phyloP scores from a whole-genome alignment of 2,113 vertebrate species.

The Pteronura brasiliensis region DNA sequence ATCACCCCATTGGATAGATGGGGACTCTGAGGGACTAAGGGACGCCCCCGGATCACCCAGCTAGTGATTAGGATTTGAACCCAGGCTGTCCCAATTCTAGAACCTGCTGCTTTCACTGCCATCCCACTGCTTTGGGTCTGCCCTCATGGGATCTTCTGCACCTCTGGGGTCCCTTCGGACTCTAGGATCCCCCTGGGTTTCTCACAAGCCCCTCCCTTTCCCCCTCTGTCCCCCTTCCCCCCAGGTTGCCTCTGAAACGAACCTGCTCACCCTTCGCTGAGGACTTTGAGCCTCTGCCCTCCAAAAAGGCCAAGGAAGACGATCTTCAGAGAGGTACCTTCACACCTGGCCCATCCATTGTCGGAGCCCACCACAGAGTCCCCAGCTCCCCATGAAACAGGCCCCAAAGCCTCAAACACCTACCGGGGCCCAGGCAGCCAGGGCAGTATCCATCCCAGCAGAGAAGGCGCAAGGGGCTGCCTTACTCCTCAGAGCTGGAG shows the following conservation, averaged over 20 bases:
- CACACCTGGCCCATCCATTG: fast-evolving
- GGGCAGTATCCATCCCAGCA: fast-evolving
- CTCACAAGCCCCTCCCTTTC: neutral
- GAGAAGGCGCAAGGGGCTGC: neutral
- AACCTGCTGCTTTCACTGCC: neutral
- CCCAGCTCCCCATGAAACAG: neutral
- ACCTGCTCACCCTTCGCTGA: slow-evolving; percentile 85
- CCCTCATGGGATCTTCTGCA: neutral
- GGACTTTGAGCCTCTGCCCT: slow-evolving; percentile 80
- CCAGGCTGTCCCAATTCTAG: neutral
- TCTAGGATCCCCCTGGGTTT: neutral
- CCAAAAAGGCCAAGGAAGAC: slow-evolving; percentile 88
- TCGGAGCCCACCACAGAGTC: neutral
- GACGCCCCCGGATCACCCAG: neutral
- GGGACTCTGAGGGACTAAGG: neutral
- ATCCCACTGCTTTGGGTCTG: neutral
- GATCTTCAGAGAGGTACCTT: slow-evolving; percentile 91
- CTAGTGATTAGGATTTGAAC: neutral
- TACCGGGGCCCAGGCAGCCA: neutral
- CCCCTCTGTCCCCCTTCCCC: neutral
- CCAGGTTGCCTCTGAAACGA: slow-evolving; percentile 89
- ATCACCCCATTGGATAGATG: neutral
- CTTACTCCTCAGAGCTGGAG: neutral
- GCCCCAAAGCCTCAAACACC: neutral
- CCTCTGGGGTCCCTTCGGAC: neutral